Base-by-base conservation (phyloP, 2,888 invertebrate species). In the Epirrita christyi region DNA sequence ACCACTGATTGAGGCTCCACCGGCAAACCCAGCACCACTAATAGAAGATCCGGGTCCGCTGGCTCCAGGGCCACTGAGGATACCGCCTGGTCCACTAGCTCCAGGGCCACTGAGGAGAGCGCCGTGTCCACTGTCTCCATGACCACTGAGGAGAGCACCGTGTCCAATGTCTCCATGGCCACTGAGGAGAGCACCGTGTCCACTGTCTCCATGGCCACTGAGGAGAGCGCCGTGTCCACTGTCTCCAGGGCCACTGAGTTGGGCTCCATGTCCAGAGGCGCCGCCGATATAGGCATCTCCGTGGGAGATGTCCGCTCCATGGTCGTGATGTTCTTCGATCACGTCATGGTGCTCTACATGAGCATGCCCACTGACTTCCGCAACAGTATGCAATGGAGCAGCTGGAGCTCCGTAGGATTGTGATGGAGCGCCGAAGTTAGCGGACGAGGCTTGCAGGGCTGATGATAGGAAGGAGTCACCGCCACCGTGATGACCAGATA, bases 361-460 rank as follows among this genome's bases (percentile, higher is more conserved):
- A 44, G 32, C 55, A 28, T 43, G 59, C 32, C 49, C 56, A 7
- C 55, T 28, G 51, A 63, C 36, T 47, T 64, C 66, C 0, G 63
- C 66, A 9, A 61, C 13, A 32, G 63, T 65, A 27, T 64, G 63
- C 7, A 59, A 54, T 5, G 60, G 64, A 6, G 50, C 51, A 2
- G 62, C 55, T 14, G 81, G 76, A n/a, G 68, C 55, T n/a, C 82
- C 90, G 58, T 91, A 91, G 0, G 83, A 74, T 2, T 66, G 64
- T 4, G 89, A 85, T 0, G 91, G 89, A 6, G 82, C 56, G 9
- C 90, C 89, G 38, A 84, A 91, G 2, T 81, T 78, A 6, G 88
- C 88, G 27, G 91, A 89, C 1, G 90, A 88, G 3, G 90, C 80
- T 49, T 70, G 68, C 41, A 79, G 59, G 7, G 88, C 88, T 61